Evolutionary conservation across 1,140 invertebrate genomes (phyloP).

Genomic region (Helicoverpa zea): DNA sequence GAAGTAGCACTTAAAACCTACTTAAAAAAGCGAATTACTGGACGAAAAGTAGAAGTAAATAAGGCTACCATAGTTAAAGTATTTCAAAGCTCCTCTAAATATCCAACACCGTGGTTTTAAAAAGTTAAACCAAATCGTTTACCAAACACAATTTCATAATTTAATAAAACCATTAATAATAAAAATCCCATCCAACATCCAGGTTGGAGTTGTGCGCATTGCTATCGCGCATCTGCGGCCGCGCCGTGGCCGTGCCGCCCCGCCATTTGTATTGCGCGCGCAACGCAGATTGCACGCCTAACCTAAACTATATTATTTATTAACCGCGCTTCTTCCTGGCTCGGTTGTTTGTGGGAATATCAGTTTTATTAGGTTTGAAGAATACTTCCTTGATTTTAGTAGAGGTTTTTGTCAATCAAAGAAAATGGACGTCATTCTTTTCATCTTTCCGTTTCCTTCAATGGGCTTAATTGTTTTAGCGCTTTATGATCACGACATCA

Average conservation of each 20-base stretch:
- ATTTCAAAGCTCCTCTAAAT: too few relatives aligned
- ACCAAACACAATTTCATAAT: neutral
- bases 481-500: too few relatives aligned
- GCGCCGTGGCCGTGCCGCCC: conserved; percentile 60
- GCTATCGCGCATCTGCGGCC: conserved; percentile 64
- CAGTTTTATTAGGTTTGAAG: neutral
- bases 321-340: conserved; percentile 6
- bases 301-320: conserved; percentile 66
- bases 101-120: too few relatives aligned
- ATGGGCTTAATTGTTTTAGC: too few relatives aligned
- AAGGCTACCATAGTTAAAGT: too few relatives aligned
- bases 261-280: conserved; percentile 66
- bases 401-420: too few relatives aligned
- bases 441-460: too few relatives aligned
- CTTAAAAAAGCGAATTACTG: too few relatives aligned
- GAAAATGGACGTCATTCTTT: too few relatives aligned
- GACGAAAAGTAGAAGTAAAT: too few relatives aligned
- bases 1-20: neutral
- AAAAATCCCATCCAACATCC: conserved; percentile 18
- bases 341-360: neutral
- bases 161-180: conserved; percentile 40
- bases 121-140: neutral
- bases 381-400: neutral
- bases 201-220: conserved; percentile 33
- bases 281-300: conserved; percentile 54